Conservation (phyloP, 2,888 invertebrate genomes). For the Disparrhopalites patrizii region DNA sequence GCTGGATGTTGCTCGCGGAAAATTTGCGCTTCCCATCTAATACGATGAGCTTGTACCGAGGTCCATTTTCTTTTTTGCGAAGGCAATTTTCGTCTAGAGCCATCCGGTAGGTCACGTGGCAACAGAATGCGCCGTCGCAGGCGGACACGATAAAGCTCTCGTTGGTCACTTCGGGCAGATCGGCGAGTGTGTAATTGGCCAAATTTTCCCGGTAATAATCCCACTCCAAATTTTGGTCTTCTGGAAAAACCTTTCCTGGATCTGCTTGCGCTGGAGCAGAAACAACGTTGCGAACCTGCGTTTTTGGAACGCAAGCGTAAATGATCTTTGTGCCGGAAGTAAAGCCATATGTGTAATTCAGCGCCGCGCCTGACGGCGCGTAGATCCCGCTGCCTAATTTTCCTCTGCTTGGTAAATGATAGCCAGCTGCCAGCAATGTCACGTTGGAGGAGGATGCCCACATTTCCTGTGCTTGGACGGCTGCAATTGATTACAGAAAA, state of each 20-base stretch:
- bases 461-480: constrained; percentile 65
- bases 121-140: constrained; percentile 45
- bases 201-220: constrained; percentile 44
- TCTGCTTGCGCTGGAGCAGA: not conserved
- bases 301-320: constrained; percentile 42
- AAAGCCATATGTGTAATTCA: constrained; percentile 48
- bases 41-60: constrained; percentile 11
- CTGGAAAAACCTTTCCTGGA: too few relatives aligned
- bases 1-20: constrained; percentile 4
- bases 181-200: constrained; percentile 41
- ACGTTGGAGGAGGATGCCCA: constrained; percentile 66
- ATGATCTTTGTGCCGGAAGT: constrained; percentile 47
- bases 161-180: constrained; percentile 10
- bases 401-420: constrained; percentile 61
- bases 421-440: constrained; percentile 67
- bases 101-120: constrained; percentile 39
- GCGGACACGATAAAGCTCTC: constrained; percentile 24
- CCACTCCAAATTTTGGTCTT: not conserved
- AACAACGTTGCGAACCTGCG: not conserved
- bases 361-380: constrained; percentile 57
- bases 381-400: constrained; percentile 74
- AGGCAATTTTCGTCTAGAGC: not conserved
- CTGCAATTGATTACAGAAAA: constrained; percentile 50
- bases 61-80: not conserved
- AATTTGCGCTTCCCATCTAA: constrained; percentile 15